phyloP scores from a whole-genome alignment of 1,140 invertebrate species.

The Potamilus streckersoni region DNA sequence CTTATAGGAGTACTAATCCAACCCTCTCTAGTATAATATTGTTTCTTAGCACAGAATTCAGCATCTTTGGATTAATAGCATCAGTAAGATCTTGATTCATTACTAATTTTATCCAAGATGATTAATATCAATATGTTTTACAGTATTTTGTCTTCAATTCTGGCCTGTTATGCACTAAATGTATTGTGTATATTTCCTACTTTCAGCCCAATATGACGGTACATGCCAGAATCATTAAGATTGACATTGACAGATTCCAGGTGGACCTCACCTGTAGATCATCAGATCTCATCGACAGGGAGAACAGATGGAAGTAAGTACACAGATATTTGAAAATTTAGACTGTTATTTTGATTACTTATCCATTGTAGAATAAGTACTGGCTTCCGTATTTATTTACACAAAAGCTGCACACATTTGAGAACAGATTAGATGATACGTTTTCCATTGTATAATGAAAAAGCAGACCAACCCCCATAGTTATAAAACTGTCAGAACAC shows the following conservation, averaged over 20 bases:
- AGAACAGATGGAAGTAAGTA: slow-evolving; percentile 86
- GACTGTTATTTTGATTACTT: neutral
- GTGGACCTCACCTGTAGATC: slow-evolving; percentile 95
- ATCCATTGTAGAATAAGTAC: too few species aligned
- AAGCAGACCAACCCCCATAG: too few species aligned
- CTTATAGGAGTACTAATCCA: too few species aligned
- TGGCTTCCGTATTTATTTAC: too few species aligned
- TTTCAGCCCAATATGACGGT: slow-evolving; percentile 83
- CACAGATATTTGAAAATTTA: neutral
- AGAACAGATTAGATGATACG: too few species aligned
- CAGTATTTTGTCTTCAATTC: neutral
- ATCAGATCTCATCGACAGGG: slow-evolving; percentile 92
- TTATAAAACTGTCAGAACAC: too few species aligned
- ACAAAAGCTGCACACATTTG: too few species aligned
- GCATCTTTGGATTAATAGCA: neutral
- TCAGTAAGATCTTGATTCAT: neutral
- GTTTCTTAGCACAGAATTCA: neutral
- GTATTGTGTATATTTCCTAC: slow-evolving; percentile 9
- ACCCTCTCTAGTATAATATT: neutral
- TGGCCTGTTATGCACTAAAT: neutral
- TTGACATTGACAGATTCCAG: slow-evolving; percentile 93
- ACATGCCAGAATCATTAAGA: slow-evolving; percentile 94
- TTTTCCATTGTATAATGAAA: too few species aligned
- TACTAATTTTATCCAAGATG: neutral
- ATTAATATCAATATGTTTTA: too few species aligned